phyloP scores from a whole-genome alignment of 1,140 invertebrate species.

The Maniola jurtina region DNA sequence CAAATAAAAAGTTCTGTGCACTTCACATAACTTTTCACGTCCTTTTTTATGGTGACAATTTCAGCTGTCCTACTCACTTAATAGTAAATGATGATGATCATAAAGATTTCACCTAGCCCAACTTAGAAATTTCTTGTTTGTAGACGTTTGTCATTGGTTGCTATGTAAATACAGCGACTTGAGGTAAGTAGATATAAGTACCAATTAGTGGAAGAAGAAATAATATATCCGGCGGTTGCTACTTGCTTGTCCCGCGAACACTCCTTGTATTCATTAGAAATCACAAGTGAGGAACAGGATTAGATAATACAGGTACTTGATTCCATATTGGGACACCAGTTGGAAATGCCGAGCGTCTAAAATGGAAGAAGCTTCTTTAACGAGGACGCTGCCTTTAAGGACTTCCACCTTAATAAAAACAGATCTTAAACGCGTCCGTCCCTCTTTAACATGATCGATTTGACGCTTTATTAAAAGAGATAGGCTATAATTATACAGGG shows the following conservation, averaged over 20 bases:
- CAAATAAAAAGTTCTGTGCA: too few relatives aligned
- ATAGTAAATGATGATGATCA: too few relatives aligned
- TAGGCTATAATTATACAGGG: slow-evolving; percentile 5
- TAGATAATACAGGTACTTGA: slow-evolving; percentile 28
- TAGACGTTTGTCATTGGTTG: too few relatives aligned
- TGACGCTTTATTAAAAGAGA: slow-evolving; percentile 10
- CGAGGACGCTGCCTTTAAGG: slow-evolving; percentile 24
- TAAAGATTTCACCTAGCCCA: too few relatives aligned
- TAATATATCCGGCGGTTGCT: not conserved
- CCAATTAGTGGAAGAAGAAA: not conserved
- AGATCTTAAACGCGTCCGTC: slow-evolving; percentile 12
- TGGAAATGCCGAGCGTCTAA: slow-evolving; percentile 29
- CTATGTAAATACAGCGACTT: too few relatives aligned
- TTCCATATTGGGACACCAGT: slow-evolving; percentile 33
- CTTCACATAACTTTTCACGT: too few relatives aligned
- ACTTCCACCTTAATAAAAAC: slow-evolving; percentile 26
- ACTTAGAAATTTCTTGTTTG: too few relatives aligned
- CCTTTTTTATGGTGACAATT: too few relatives aligned
- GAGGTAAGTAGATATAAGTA: too few relatives aligned
- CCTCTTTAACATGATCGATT: slow-evolving; percentile 3
- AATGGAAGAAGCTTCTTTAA: slow-evolving; percentile 36
- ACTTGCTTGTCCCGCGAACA: not conserved
- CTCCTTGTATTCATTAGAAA: slow-evolving; percentile 10
- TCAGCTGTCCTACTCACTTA: too few relatives aligned
- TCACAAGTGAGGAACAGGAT: slow-evolving; percentile 24